A percentile compares a stretch with the other conserved stretches of the same genome.
Evolutionary conservation across 2,113 vertebrate species (phyloP).

Genomic region (Microtus oregoni): DNA sequence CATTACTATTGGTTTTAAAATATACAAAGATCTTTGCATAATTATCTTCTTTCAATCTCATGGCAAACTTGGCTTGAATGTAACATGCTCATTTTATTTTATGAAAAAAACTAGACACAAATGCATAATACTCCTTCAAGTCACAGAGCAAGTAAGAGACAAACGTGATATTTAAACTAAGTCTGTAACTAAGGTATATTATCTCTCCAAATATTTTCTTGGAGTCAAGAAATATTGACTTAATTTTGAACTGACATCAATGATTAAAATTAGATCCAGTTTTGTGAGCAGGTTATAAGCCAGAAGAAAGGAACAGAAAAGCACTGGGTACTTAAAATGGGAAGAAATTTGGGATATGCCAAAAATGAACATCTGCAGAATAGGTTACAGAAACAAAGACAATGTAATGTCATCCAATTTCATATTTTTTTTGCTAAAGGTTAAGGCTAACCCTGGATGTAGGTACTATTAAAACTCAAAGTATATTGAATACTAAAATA

Average conservation of each 20-base stretch:
- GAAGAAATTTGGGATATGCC: constrained; percentile 58
- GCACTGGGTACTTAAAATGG: constrained; percentile 39
- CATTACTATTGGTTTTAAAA: no score
- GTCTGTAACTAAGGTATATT: constrained; percentile 64
- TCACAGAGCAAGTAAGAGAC: constrained; percentile 58
- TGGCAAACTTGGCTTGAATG: constrained; percentile 5
- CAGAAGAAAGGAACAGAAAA: constrained; percentile 55
- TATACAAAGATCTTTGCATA: constrained; percentile 24
- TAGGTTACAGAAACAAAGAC: constrained; percentile 67
- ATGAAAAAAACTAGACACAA: constrained; percentile 58
- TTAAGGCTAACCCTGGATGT: constrained; percentile 71
- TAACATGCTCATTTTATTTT: constrained; percentile 43
- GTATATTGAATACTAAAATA: constrained; percentile 73
- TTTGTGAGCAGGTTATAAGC: constrained; percentile 64
- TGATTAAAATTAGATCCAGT: constrained; percentile 70
- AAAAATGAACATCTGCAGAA: constrained; percentile 72
- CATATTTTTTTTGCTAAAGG: constrained; percentile 76
- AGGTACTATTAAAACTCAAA: constrained; percentile 74
- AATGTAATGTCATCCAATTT: constrained; percentile 67
- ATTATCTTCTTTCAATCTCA: constrained; percentile 52
- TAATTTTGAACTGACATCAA: constrained; percentile 72
- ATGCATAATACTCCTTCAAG: constrained; percentile 41
- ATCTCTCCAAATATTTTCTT: constrained; percentile 67
- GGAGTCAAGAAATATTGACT: constrained; percentile 71
- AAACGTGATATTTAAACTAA: constrained; percentile 71